Evolutionary conservation across 2,113 vertebrate genomes (phyloP).

Genomic region (Lampris megalopsis): DNA sequence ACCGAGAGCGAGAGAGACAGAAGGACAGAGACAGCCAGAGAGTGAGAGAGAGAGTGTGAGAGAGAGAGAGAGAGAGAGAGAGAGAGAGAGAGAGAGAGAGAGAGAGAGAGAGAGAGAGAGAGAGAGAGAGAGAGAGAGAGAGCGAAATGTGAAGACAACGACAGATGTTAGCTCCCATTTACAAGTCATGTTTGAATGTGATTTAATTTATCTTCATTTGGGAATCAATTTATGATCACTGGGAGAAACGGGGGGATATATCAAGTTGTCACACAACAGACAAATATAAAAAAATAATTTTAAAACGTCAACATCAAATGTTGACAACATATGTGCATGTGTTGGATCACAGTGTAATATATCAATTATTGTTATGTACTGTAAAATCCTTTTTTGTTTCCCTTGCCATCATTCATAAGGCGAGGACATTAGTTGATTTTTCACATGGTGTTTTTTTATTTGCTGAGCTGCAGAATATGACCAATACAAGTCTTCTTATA

Average conservation of each 20-base stretch:
- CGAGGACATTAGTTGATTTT: not conserved
- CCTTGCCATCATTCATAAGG: not conserved
- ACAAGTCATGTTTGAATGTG: not conserved
- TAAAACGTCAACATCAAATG: not conserved
- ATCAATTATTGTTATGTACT: not conserved
- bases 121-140: not conserved
- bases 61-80: not conserved
- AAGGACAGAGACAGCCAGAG: too few relatives aligned
- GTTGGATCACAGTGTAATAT: not conserved
- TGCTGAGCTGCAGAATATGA: constrained; percentile 26
- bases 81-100: not conserved
- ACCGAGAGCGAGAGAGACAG: too few relatives aligned
- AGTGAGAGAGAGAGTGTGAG: not conserved
- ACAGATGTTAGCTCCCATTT: not conserved
- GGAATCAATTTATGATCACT: not conserved
- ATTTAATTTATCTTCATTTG: not conserved
- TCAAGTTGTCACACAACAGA: not conserved
- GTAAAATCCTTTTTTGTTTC: not conserved
- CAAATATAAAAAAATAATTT: not conserved
- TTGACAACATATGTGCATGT: not conserved
- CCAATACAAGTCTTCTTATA: constrained; percentile 23
- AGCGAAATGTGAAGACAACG: not conserved
- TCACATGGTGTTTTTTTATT: constrained; percentile 17
- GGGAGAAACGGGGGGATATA: not conserved
- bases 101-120: not conserved